phyloP scores from a whole-genome alignment of 2,888 invertebrate species.

The Ichneumoninae sp. region DNA sequence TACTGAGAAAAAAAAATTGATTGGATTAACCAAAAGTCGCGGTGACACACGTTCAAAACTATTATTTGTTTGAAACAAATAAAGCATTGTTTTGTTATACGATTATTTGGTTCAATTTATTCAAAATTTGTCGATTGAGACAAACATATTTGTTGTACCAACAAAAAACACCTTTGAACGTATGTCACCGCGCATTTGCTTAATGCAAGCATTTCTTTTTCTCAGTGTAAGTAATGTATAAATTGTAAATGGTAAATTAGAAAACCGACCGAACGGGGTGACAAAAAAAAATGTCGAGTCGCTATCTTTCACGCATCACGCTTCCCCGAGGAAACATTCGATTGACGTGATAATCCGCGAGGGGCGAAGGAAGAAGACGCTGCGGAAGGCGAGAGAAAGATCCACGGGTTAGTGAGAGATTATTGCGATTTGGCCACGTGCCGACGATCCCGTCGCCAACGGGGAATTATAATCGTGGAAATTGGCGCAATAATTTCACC shows the following conservation, averaged over 20 bases:
- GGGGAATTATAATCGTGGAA: conserved; percentile 60
- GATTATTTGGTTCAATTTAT: no score
- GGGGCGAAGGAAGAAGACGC: neutral
- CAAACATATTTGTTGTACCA: no score
- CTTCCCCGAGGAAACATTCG: neutral
- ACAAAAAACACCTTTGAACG: no score
- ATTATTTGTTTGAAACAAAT: no score
- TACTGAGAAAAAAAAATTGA: no score
- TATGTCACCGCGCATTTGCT: no score
- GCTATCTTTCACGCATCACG: neutral
- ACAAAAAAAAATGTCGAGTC: neutral
- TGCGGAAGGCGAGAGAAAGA: conserved; percentile 3
- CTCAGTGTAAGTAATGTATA: neutral
- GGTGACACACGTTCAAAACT: no score
- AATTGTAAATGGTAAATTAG: no score
- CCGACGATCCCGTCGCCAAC: conserved; percentile 41
- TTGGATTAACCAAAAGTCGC: no score
- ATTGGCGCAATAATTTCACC: conserved; percentile 61
- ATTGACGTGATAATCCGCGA: conserved; percentile 4
- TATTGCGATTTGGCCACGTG: conserved; percentile 58
- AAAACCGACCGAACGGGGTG: neutral
- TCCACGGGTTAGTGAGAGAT: conserved; percentile 32
- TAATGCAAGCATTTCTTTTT: no score
- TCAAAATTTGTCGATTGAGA: no score
- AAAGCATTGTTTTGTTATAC: no score